Percentiles rank a stretch among this genome's conserved stretches.
These are phyloP conservation scores for Drosophila sp. DNA, from an alignment of 1,140 invertebrate species.

Conservation along the genomic window DNA sequence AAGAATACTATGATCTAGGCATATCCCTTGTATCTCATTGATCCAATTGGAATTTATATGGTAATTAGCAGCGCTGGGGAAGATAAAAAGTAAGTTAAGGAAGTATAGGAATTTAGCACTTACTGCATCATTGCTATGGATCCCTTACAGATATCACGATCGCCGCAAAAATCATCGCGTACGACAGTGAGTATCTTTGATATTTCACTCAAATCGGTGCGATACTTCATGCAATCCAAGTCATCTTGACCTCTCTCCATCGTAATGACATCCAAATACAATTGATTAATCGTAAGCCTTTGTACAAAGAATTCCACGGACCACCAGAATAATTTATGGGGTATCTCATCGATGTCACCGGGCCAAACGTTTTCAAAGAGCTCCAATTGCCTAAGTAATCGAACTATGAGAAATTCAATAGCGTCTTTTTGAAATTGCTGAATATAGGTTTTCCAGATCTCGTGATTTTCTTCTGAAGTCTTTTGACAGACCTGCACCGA, in stretches of 20 bases:
- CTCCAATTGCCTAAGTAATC: slow-evolving; percentile 31
- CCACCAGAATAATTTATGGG: slow-evolving; percentile 50
- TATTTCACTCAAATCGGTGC: slow-evolving; percentile 44
- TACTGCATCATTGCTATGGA: slow-evolving; percentile 26
- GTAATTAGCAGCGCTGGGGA: slow-evolving; percentile 32
- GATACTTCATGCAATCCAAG: slow-evolving; percentile 53
- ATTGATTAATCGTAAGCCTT: slow-evolving; percentile 22
- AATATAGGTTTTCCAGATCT: neutral
- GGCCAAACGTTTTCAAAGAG: slow-evolving; percentile 36
- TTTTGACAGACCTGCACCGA: neutral
- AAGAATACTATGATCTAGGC: neutral
- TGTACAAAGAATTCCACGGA: slow-evolving; percentile 40
- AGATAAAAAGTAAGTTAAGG: too few relatives aligned
- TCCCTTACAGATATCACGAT: slow-evolving; percentile 25
- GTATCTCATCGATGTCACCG: slow-evolving; percentile 17
- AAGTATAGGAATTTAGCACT: neutral
- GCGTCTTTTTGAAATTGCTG: slow-evolving; percentile 36
- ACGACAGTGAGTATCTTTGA: slow-evolving; percentile 26
- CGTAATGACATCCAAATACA: slow-evolving; percentile 52
- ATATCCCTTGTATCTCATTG: neutral
- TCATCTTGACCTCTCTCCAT: slow-evolving; percentile 27
- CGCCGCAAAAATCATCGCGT: neutral
- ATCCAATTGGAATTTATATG: slow-evolving; percentile 34
- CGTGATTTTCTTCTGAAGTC: neutral
- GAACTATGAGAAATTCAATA: slow-evolving; percentile 38